Evolutionary conservation across 2,797 vertebrate genomes (phyloP), one percentile per base, ranked within the genome.

Genomic region (Siniperca undulata): DNA sequence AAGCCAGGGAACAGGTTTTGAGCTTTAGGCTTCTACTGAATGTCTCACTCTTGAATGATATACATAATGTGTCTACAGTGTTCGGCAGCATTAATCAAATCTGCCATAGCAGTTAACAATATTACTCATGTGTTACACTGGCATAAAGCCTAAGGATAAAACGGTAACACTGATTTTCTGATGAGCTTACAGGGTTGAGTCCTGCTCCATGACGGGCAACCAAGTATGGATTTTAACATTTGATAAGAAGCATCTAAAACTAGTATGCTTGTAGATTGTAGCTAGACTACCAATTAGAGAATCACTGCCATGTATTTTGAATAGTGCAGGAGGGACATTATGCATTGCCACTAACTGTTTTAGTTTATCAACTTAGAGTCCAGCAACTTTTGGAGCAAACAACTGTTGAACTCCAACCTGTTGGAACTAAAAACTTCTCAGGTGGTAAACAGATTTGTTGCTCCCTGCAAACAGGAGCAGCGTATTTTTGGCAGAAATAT

Each of bases 21-120:
- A 82, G 85, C 83, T 83, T 60, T 27, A 11, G 74, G 83, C 82
- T 77, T 55, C 70, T 20, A 55, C 68, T 36, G 40, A 77, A 84
- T 17, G 50, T 71, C 52, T 83, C 58, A 53, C 53, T 74, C 13
- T 81, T 83, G 68, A 88, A 38, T 67, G 62, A 91, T 83, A 85
- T 46, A 66, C 65, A 85, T 81, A 59, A 58, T 67, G 50, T 81
- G 77, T 65, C 53, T 36, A n/a, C 1, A 4, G 40, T 0, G 11
- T 72, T 74, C 14, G 7, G 40, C 48, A 38, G 74, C 78, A 91
- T 89, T 77, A 78, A 90, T 91, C 80, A 89, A 53, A 85, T 40
- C 66, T 72, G 66, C 34, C 81, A 62, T 20, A 70, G 67, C 58
- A 52, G 48, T 74, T 36, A 77, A 86, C 76, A 71, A 86, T 22